Conservation (phyloP, 2,113 vertebrate genomes). For the Crotalus helleri region DNA sequence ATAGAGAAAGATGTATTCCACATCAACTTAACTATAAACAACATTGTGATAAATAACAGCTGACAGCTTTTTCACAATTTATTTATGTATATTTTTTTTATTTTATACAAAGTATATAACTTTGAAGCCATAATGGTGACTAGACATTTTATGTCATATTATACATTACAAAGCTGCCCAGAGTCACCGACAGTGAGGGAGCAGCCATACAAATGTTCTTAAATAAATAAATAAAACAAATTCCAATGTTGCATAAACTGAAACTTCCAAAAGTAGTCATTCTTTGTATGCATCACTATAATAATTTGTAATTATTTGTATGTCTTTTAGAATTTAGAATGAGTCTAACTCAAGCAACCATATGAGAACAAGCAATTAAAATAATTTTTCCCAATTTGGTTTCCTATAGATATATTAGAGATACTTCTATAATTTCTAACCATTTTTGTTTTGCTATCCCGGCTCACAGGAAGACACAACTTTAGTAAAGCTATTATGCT, state of each 20-base stretch:
- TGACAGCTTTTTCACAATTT: neutral
- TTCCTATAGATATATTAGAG: neutral
- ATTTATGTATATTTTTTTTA: slow-evolving; percentile 33
- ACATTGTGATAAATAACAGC: neutral
- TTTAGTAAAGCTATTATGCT: slow-evolving; percentile 46
- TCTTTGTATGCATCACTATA: slow-evolving; percentile 42
- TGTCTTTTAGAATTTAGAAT: slow-evolving; percentile 65
- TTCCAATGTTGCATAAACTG: slow-evolving; percentile 40
- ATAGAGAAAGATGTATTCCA: neutral
- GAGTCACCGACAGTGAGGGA: neutral
- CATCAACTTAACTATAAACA: neutral
- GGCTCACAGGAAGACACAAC: neutral
- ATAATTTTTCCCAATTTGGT: neutral
- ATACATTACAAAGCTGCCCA: neutral
- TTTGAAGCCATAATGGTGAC: slow-evolving; percentile 46
- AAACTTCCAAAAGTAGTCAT: slow-evolving; percentile 58
- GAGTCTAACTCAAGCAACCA: slow-evolving; percentile 47
- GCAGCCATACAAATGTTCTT: neutral
- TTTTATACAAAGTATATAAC: neutral
- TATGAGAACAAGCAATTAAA: slow-evolving; percentile 46
- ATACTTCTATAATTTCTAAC: neutral
- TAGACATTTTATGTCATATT: slow-evolving; percentile 59
- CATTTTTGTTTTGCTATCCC: neutral
- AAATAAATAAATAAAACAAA: neutral
- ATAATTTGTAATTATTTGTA: slow-evolving; percentile 68